Evolutionary conservation across 1,140 invertebrate genomes (phyloP), one percentile per base, ranked within the genome.

Genomic region (Orius laevigatus): DNA sequence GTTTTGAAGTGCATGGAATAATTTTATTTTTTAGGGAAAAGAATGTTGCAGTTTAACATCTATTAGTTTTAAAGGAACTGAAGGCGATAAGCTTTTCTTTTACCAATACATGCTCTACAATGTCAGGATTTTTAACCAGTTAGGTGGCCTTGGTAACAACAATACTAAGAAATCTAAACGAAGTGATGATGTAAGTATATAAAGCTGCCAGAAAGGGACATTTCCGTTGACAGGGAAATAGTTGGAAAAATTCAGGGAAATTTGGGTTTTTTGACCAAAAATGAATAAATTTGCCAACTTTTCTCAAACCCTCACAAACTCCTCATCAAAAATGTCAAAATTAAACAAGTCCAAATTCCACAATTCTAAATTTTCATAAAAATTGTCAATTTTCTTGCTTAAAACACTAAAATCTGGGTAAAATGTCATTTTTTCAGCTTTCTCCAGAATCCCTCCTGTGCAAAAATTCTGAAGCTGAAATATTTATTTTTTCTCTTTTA

Each of bases 101-200:
- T 50, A 53, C 32, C 35, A 50, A 20, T 53, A 50, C 18, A 31
- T 53, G 2, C 40, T 53, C 5, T 53, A 53, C 44, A 50, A 47
- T 38, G 42, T 53, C 2, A 45, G 50, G 12, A 6, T 53, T 5
- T 50, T 50, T 14, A 35, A 19, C 12, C 5, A 39, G 6, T n/a
- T 19, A 8, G 52, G 52, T 11, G 18, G 31, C 6, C 39, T 42
- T 11, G 52, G 52, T 9, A 53, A 53, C 38, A 41, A 40, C 20
- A 20, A 44, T 15, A 46, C 41, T 18, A n/a, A 16, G 1, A 31
- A 19, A 39, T 44, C 44, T 25, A 45, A 31, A 10, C 43, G 10
- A 10, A 31, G 20, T 9, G 49, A 50, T 36, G 12, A 50, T 8
- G 46, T 52, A 40, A 42, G 40, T 42, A 15, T 42, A 25, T 25